Base-by-base conservation (phyloP, 2,797 vertebrate genomes). In the Nyctibius grandis region DNA sequence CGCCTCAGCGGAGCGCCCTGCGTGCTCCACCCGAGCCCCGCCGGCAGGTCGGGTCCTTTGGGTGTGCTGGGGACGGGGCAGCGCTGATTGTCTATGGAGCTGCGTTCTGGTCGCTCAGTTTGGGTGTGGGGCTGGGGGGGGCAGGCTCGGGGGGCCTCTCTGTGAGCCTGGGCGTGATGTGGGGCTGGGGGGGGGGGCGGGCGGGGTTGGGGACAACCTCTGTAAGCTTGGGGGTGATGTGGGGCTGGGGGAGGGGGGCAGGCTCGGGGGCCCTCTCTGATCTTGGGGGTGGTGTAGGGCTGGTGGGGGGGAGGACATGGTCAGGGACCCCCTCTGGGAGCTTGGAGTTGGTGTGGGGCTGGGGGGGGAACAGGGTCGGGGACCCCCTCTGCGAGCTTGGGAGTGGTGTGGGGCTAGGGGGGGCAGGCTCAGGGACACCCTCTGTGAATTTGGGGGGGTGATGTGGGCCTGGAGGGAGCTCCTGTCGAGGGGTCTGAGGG, bases 141-240 rank as follows among this genome's bases (percentile, higher is more conserved):
- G 9, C 19, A 12, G n/a, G 28, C 8, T 33, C 2, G 31, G 19
- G n/a, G 13, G 7, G 8, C 0, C 5, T 2, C 6, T 53, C 44
- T 33, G 48, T 15, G 44, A 21, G 20, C 25, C 17, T 7, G 40
- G 34, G 40, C 15, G 40, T 25, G 48, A 13, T 33, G 22, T 31
- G 25, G 11, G 34, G 15, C 19, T 38, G n/a, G 20, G 45, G 29
- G 9, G 15, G n/a, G n/a, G n/a, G n/a, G n/a, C n/a, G 16, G 38
- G 40, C n/a, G 25, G 45, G 12, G 14, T 18, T 5, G 14, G 54
- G 26, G n/a, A 9, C 10, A 12, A 26, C 29, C 29, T 31, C 15
- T 33, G 50, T 56, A 42, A 13, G n/a, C 15, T 42, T 31, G 20
- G 25, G 40, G 40, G 9, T 25, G 20, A 18, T 9, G 68, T 42